Conservation (phyloP, 2,888 invertebrate species). For the Euspilapteryx auroguttella region DNA sequence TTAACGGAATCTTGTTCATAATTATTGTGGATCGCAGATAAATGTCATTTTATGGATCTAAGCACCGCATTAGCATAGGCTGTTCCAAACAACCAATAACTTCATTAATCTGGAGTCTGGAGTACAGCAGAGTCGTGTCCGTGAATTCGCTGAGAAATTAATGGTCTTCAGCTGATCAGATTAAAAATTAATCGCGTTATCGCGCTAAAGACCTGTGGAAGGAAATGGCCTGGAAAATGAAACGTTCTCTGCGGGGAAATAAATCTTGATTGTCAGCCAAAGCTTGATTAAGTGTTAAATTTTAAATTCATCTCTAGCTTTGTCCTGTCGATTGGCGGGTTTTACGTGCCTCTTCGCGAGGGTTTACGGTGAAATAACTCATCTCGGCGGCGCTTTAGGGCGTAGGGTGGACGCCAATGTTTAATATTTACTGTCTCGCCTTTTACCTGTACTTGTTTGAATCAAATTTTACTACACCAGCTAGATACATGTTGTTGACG, state of each 20-base stretch:
- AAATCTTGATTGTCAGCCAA: constrained; percentile 42
- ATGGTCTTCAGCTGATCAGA: constrained; percentile 21
- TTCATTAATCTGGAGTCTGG: constrained; percentile 18
- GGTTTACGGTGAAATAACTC: constrained; percentile 1
- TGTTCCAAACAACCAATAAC: too few species aligned
- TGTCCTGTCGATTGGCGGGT: constrained; percentile 1
- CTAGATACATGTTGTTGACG: too few species aligned
- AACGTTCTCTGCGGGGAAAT: constrained; percentile 26
- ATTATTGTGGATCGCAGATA: too few species aligned
- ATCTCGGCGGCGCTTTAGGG: constrained; percentile 1
- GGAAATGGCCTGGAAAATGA: constrained; percentile 41
- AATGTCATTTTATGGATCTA: too few species aligned
- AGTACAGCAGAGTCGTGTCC: constrained; percentile 4
- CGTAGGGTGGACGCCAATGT: too few species aligned
- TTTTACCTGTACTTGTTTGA: too few species aligned
- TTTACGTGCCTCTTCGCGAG: background rate
- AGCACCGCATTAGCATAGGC: too few species aligned
- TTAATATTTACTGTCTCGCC: too few species aligned
- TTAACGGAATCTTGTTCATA: too few species aligned
- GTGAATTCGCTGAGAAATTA: constrained; percentile 13
- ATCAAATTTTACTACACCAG: too few species aligned
- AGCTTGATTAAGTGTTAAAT: constrained; percentile 54
- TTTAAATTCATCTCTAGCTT: constrained; percentile 32
- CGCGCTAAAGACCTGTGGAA: constrained; percentile 22
- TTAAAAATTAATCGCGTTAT: constrained; percentile 42